A percentile compares a stretch with the other conserved stretches of the same genome.
phyloP scores from a whole-genome alignment of 1,140 invertebrate genomes.

The Diachasmimorpha longicaudata region DNA sequence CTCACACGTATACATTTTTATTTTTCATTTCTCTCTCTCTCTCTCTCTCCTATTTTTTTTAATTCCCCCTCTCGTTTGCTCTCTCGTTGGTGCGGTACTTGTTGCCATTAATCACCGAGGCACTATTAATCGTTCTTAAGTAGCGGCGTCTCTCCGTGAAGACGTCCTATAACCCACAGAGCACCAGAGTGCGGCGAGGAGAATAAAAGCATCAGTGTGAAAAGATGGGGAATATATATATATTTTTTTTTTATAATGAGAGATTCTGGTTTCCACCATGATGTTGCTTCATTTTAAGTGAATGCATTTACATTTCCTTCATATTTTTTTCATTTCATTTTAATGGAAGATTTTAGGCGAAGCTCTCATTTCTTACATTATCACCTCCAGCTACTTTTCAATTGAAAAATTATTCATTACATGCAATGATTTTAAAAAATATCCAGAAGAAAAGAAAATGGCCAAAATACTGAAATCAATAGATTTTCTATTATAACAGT shows the following conservation, averaged over 20 bases:
- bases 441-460: too few relatives aligned
- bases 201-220: constrained; percentile 5
- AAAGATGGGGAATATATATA: neutral
- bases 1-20: neutral
- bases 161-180: neutral
- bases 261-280: neutral
- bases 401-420: too few relatives aligned
- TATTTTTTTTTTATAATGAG: neutral
- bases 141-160: constrained; percentile 30
- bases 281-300: too few relatives aligned
- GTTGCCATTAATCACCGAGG: constrained; percentile 41
- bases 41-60: neutral
- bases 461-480: too few relatives aligned
- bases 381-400: too few relatives aligned
- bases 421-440: too few relatives aligned
- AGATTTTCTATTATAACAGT: too few relatives aligned
- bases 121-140: constrained; percentile 49
- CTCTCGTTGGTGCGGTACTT: constrained; percentile 13
- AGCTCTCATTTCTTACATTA: too few relatives aligned
- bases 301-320: too few relatives aligned
- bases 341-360: too few relatives aligned
- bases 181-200: neutral
- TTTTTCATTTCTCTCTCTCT: neutral
- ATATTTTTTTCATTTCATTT: too few relatives aligned
- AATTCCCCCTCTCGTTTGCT: neutral